Percentiles rank a stretch among this genome's conserved stretches.
Evolutionary conservation across 2,113 vertebrate genomes (phyloP).

Genomic region (Mungos mungo): DNA sequence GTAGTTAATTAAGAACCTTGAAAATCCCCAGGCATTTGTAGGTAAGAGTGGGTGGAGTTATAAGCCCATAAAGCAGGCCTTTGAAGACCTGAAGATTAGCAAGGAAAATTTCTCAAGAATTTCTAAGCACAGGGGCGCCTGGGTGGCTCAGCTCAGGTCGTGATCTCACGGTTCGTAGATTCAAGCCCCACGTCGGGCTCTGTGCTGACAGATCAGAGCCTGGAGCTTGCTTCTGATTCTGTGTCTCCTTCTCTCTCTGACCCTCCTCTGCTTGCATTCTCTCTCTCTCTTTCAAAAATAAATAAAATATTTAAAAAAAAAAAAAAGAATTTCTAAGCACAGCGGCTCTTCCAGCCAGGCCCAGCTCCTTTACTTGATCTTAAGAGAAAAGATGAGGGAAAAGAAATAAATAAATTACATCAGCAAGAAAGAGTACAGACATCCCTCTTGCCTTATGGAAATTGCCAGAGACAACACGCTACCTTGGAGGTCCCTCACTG

Average conservation of each 20-base stretch:
- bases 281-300: too few species aligned
- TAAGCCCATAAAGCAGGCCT: background rate
- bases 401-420: background rate
- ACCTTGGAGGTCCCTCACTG: background rate
- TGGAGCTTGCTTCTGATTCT: too few species aligned
- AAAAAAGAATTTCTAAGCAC: too few species aligned
- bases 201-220: too few species aligned
- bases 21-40: background rate
- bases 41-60: constrained; percentile 27
- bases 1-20: constrained; percentile 51
- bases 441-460: background rate
- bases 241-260: too few species aligned
- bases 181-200: too few species aligned
- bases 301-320: too few species aligned
- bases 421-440: background rate
- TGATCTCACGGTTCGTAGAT: too few species aligned
- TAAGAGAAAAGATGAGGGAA: background rate
- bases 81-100: background rate
- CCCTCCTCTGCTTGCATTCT: too few species aligned
- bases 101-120: background rate
- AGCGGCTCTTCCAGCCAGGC: background rate
- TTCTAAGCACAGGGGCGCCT: background rate
- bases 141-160: too few species aligned
- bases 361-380: background rate
- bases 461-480: background rate